These are phyloP conservation scores for Psettodes erumei DNA, from an alignment of 2,113 vertebrate species.

Conservation along the genomic window DNA sequence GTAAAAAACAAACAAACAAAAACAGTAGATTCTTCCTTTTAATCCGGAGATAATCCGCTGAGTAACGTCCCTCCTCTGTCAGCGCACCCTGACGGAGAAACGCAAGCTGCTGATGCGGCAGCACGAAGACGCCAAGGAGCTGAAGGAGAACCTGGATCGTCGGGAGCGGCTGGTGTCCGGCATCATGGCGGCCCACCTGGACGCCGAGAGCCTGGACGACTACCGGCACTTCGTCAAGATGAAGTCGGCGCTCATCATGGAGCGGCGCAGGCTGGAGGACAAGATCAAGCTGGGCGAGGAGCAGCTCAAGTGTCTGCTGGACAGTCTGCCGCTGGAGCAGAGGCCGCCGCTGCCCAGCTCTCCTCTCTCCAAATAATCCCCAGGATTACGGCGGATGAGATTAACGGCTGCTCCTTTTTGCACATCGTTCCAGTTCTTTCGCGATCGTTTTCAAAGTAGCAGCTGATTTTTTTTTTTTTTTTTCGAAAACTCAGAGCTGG, in stretches of 20 bases:
- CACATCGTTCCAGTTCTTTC: not conserved
- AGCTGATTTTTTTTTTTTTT: not conserved
- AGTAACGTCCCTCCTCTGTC: not conserved
- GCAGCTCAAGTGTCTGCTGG: conserved; percentile 91
- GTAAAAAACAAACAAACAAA: no score
- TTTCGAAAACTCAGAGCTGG: not conserved
- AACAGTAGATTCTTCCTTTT: no score
- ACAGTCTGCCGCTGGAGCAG: conserved; percentile 86
- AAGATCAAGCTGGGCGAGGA: conserved; percentile 94
- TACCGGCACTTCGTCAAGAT: conserved; percentile 95
- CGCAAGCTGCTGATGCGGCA: conserved; percentile 89
- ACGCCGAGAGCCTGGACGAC: conserved; percentile 88
- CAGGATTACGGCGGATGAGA: not conserved
- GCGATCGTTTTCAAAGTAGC: no score
- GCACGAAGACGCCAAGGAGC: conserved; percentile 92
- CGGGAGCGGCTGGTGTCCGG: conserved; percentile 87
- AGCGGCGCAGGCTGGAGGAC: conserved; percentile 93
- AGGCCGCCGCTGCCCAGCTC: conserved; percentile 55
- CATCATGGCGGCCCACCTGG: conserved; percentile 87
- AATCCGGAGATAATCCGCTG: no score
- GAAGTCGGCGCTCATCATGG: conserved; percentile 94
- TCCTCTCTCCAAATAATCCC: not conserved
- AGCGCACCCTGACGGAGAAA: conserved; percentile 90
- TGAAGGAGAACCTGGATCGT: conserved; percentile 95
- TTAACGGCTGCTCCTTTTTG: not conserved